phyloP scores from a whole-genome alignment of 2,888 invertebrate genomes.

The Clitarchus hookeri region DNA sequence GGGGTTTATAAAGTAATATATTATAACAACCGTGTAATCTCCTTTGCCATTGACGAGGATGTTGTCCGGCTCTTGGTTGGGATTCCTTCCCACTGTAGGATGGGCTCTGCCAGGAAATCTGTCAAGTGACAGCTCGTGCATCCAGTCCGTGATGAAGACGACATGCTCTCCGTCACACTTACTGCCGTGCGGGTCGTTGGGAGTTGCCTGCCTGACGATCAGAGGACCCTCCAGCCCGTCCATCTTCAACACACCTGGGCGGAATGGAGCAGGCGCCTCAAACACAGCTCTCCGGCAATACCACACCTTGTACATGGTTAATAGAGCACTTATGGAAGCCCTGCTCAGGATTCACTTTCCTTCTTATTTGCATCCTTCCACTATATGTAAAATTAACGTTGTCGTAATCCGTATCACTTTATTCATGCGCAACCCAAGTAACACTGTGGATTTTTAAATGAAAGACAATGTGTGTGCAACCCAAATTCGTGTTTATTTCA shows the following conservation, averaged over 20 bases:
- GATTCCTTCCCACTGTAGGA: constrained; percentile 35
- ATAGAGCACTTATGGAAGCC: no score
- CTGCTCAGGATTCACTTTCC: no score
- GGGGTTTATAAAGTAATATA: no score
- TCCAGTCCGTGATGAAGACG: constrained; percentile 55
- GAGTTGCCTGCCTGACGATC: constrained; percentile 48
- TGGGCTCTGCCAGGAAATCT: constrained; percentile 47
- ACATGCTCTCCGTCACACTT: constrained; percentile 55
- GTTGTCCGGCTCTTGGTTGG: constrained; percentile 46
- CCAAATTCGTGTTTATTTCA: no score
- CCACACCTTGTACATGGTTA: no score
- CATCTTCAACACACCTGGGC: constrained; percentile 50
- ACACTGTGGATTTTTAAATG: no score
- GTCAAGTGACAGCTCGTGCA: constrained; percentile 47
- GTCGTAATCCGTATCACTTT: no score
- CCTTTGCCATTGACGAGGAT: constrained; percentile 44
- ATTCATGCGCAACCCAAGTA: no score
- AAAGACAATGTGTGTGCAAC: no score
- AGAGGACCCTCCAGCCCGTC: constrained; percentile 53
- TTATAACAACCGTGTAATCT: constrained; percentile 39
- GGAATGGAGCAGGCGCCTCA: background rate
- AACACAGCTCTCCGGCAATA: no score
- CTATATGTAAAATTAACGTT: no score
- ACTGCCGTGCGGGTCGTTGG: constrained; percentile 44
- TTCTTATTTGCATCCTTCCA: no score